Evolutionary conservation across 2,888 invertebrate species (phyloP).

Genomic region (Nomada hirtipes): DNA sequence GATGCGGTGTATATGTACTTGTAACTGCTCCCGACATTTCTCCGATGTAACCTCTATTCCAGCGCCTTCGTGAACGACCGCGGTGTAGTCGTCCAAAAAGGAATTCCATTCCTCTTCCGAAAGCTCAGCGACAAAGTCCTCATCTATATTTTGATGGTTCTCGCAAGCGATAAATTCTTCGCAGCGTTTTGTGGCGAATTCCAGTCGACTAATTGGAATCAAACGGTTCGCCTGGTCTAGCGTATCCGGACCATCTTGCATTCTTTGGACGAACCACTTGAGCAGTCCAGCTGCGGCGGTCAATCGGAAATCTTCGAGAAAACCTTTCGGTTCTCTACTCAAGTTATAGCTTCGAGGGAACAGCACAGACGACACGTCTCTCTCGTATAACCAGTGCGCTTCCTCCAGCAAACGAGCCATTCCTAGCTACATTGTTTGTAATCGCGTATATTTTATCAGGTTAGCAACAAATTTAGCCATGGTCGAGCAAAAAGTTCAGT

Average conservation of each 20-base stretch:
- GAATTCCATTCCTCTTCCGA: constrained; percentile 87
- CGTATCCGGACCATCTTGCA: constrained; percentile 60
- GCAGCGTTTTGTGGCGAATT: constrained; percentile 90
- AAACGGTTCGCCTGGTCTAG: constrained; percentile 35
- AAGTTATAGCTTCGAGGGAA: constrained; percentile 91
- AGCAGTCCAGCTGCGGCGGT: constrained; percentile 92
- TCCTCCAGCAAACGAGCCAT: constrained; percentile 84
- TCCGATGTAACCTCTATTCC: constrained; percentile 49
- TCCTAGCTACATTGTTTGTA: constrained; percentile 72
- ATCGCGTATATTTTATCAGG: not conserved
- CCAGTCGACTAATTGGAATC: constrained; percentile 80
- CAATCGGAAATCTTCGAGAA: constrained; percentile 90
- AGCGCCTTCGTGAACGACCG: constrained; percentile 85
- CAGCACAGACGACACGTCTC: constrained; percentile 86
- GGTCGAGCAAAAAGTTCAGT: not conserved
- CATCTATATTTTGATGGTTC: constrained; percentile 79
- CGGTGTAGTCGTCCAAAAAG: constrained; percentile 89
- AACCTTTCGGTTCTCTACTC: constrained; percentile 86
- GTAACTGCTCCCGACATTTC: constrained; percentile 22
- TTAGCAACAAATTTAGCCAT: not conserved
- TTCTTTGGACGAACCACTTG: constrained; percentile 86
- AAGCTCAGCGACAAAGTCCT: constrained; percentile 61
- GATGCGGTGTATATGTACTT: constrained; percentile 4
- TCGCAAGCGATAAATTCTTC: constrained; percentile 87
- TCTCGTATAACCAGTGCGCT: constrained; percentile 88